Evolutionary conservation across 2,888 invertebrate genomes (phyloP).

Genomic region (Caenorhabditis panamensis): DNA sequence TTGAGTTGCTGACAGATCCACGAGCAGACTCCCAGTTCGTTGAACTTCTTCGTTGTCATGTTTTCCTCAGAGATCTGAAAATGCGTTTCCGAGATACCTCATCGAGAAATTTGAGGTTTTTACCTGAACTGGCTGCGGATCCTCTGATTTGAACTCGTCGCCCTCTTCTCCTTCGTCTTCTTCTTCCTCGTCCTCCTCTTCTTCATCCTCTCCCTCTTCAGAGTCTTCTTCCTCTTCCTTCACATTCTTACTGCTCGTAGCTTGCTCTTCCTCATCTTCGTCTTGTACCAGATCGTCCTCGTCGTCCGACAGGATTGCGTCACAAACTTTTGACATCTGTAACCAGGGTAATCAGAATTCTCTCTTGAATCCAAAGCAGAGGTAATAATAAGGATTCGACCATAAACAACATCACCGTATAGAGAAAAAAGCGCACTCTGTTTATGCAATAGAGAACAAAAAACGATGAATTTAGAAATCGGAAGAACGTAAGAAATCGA

Average conservation of each 20-base stretch:
- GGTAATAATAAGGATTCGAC: neutral
- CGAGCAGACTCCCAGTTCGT: constrained; percentile 70
- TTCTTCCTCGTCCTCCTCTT: constrained; percentile 39
- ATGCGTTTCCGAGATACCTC: too few species aligned
- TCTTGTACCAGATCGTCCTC: constrained; percentile 46
- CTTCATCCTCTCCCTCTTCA: constrained; percentile 42
- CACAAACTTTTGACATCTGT: constrained; percentile 62
- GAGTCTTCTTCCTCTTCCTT: constrained; percentile 21
- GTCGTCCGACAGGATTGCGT: constrained; percentile 61
- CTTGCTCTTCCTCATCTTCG: constrained; percentile 41
- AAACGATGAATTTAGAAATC: neutral
- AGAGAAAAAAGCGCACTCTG: too few species aligned
- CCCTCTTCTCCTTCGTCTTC: constrained; percentile 57
- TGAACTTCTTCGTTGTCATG: constrained; percentile 63
- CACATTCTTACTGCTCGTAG: neutral
- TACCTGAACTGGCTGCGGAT: constrained; percentile 29
- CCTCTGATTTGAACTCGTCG: constrained; percentile 37
- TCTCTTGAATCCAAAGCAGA: neutral
- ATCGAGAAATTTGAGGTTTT: neutral
- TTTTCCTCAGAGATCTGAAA: constrained; percentile 45
- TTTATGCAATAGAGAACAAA: constrained; percentile 25
- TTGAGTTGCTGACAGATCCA: constrained; percentile 78
- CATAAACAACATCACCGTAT: too few species aligned
- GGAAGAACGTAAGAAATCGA: neutral
- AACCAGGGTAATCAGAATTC: too few species aligned